Evolutionary conservation across 1,140 invertebrate genomes (phyloP).

Genomic region (Palaemon carinicauda): DNA sequence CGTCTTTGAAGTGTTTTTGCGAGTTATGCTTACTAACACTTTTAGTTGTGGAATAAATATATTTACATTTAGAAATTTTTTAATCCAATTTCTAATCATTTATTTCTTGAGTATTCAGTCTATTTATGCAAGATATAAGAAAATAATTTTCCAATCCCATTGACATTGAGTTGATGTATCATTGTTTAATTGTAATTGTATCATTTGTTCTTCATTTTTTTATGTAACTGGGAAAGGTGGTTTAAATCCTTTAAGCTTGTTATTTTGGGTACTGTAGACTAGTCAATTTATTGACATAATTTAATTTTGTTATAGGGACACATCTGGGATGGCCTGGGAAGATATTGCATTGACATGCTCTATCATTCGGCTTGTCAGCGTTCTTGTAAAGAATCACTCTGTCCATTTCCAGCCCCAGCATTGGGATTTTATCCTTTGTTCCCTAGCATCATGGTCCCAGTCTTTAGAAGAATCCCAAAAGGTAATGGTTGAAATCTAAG

Average conservation of each 20-base stretch:
- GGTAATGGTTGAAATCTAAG: constrained; percentile 23
- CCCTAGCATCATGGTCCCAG: constrained; percentile 72
- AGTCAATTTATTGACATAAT: neutral
- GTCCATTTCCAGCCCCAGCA: constrained; percentile 60
- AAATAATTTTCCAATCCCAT: too few relatives aligned
- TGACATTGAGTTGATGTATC: too few relatives aligned
- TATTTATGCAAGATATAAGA: too few relatives aligned
- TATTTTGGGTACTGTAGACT: neutral
- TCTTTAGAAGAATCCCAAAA: constrained; percentile 62
- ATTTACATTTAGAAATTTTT: too few relatives aligned
- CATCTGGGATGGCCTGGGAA: constrained; percentile 29
- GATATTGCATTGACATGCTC: constrained; percentile 48
- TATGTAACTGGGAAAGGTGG: too few relatives aligned
- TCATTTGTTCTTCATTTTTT: too few relatives aligned
- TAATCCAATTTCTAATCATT: too few relatives aligned
- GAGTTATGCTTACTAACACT: too few relatives aligned
- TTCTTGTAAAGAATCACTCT: constrained; percentile 32
- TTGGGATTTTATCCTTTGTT: constrained; percentile 76
- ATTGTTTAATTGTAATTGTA: too few relatives aligned
- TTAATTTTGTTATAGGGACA: neutral
- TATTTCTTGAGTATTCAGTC: too few relatives aligned
- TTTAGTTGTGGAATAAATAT: neutral
- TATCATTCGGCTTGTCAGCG: constrained; percentile 31
- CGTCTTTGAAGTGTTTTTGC: too few relatives aligned
- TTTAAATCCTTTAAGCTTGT: too few relatives aligned